A percentile compares a stretch with the other conserved stretches of the same genome.
Evolutionary conservation across 2,113 vertebrate genomes (phyloP).

Genomic region (Ceyx cyanopectus): DNA sequence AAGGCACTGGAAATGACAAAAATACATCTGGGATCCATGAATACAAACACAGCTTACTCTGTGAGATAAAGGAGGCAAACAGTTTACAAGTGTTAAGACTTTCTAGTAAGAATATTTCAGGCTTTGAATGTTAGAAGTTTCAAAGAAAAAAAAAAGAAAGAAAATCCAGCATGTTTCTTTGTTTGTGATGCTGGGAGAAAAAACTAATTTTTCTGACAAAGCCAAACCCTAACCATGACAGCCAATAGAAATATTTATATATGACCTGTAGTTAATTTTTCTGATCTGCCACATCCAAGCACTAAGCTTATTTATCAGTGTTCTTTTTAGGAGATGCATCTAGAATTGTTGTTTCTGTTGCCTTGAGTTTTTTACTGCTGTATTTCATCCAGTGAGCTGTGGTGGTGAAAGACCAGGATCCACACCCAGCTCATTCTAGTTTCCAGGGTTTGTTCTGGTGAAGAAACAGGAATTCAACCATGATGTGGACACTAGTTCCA

Average conservation of each 20-base stretch:
- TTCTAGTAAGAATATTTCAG: background rate
- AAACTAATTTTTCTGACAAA: background rate
- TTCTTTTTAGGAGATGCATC: background rate
- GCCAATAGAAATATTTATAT: background rate
- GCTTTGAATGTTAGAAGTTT: background rate
- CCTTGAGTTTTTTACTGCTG: background rate
- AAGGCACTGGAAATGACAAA: background rate
- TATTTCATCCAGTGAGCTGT: background rate
- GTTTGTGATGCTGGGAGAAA: background rate
- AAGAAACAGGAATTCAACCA: background rate
- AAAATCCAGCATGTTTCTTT: background rate
- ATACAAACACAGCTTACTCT: background rate
- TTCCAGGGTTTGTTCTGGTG: background rate
- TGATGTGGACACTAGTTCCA: fast-evolving
- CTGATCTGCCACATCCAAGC: background rate
- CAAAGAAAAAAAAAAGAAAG: background rate
- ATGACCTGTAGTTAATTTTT: conserved; percentile 11
- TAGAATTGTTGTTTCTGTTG: background rate
- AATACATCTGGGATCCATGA: background rate
- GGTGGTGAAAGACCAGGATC: background rate
- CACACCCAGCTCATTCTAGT: background rate
- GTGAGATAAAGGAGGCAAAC: background rate
- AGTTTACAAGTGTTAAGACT: background rate
- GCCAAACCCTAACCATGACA: background rate
- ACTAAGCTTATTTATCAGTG: background rate